Conservation (phyloP, 2,888 invertebrate genomes). For the Pammene aurita region DNA sequence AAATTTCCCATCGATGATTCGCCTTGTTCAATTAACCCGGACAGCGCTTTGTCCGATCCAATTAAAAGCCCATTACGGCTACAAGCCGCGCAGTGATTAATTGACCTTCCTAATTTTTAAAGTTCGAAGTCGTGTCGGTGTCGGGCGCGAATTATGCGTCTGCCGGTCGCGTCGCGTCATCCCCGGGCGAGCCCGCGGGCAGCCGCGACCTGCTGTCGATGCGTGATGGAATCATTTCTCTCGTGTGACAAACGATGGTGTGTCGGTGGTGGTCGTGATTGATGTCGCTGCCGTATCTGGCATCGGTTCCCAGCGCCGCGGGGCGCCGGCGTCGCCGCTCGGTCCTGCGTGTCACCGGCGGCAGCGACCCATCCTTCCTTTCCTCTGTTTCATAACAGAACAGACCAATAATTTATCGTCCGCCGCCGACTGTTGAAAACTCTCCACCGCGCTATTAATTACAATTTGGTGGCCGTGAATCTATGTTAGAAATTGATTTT, state of each 20-base stretch:
- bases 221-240: conserved; percentile 41
- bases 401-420: conserved; percentile 37
- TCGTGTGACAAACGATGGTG: conserved; percentile 35
- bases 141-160: conserved; percentile 40
- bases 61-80: conserved; percentile 40
- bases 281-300: conserved; percentile 36
- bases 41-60: conserved; percentile 32
- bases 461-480: conserved; percentile 37
- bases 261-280: conserved; percentile 31
- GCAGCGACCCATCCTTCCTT: no score
- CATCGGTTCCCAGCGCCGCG: conserved; percentile 44
- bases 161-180: conserved; percentile 41
- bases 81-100: conserved; percentile 36
- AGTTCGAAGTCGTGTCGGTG: conserved; percentile 40
- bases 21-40: conserved; percentile 24
- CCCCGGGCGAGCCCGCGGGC: neutral
- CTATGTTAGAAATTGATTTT: conserved; percentile 39
- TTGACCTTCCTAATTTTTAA: conserved; percentile 39
- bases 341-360: conserved; percentile 63
- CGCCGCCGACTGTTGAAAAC: conserved; percentile 30
- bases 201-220: conserved; percentile 9
- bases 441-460: conserved; percentile 38
- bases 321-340: conserved; percentile 55
- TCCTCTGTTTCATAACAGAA: neutral
- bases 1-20: conserved; percentile 21